Base-by-base conservation (phyloP, 2,797 vertebrate species). In the Melanotaenia maccullochi region DNA sequence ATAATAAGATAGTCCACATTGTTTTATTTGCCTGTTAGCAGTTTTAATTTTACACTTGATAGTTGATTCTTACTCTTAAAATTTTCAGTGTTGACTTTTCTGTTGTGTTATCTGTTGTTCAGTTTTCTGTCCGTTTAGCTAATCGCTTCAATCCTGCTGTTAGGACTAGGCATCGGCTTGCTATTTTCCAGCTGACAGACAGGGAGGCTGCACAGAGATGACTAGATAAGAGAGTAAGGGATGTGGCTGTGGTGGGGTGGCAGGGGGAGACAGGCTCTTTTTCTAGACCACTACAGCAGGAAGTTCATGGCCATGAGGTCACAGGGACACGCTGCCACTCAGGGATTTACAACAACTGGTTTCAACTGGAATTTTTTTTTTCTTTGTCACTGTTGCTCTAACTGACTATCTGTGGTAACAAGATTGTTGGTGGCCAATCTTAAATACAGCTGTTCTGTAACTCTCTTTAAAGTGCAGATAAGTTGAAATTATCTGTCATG, bases 291-390 rank as follows among this genome's bases (percentile, higher is more conserved):
- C 69, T 68, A 38, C 71, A 44, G 75, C 89, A 93, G 91, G 86
- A 94, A 90, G 88, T 87, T 82, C 79, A 89, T 61, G 63, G 81
- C 82, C 84, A 91, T 87, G 85, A 91, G 88, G 90, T 90, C 86
- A 91, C 85, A 85, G 82, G 73, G 60, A 85, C 82, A 83, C 55
- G 30, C 79, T 68, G 79, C 80, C 82, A 75, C 67, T 82, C 79
- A 68, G 85, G 90, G 89, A 89, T 89, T 89, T 92, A 87, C 73
- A 74, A 68, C 76, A 79, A 84, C 92, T 90, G 90, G 90, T 89
- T 91, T 78, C 74, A 85, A 59, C 89, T 67, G 78, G 85, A 90
- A 68, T 75, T 79, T 79, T 74, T 74, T 74, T 47, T 60, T 28
- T 42, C 77, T 76, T 76, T 85, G 71, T 84, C 76, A 73, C 51